Evolutionary conservation across 1,140 invertebrate species (phyloP).

Genomic region (Aphelinus atriplicis): DNA sequence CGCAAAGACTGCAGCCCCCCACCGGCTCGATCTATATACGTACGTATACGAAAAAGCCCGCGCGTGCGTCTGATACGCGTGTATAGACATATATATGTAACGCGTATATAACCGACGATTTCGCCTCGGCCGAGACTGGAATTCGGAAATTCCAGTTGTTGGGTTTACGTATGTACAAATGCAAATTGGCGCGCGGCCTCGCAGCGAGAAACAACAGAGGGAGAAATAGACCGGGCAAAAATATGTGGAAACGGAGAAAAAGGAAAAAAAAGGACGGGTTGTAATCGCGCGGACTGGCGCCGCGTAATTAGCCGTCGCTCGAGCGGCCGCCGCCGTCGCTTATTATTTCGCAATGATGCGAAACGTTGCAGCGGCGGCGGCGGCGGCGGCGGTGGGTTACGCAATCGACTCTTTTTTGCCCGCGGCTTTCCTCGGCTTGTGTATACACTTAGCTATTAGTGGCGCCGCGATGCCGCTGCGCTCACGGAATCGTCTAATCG

Average conservation of each 20-base stretch:
- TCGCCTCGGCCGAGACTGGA: background rate
- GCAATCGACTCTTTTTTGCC: background rate
- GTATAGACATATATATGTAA: no score
- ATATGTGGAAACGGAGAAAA: background rate
- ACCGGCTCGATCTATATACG: no score
- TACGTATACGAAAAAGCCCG: no score
- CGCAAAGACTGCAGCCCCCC: no score
- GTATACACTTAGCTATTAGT: slow-evolving; percentile 4
- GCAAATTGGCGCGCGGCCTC: background rate
- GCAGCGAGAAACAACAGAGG: slow-evolving; percentile 26
- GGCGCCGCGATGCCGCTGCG: background rate
- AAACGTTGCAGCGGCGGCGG: no score
- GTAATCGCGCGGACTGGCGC: slow-evolving; percentile 27
- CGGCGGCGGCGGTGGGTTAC: no score
- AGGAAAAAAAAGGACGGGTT: slow-evolving; percentile 7
- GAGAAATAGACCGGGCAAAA: slow-evolving; percentile 2
- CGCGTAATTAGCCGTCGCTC: slow-evolving; percentile 18
- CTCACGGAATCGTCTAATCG: no score
- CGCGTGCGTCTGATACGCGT: no score
- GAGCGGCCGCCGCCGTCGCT: slow-evolving; percentile 14
- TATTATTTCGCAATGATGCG: slow-evolving; percentile 33
- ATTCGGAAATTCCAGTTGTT: background rate
- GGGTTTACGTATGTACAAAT: no score
- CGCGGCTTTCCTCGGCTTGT: background rate
- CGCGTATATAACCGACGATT: background rate